These are phyloP conservation scores for Emydura subglobosa DNA, from an alignment of 2,113 vertebrate genomes.

Conservation along the genomic window DNA sequence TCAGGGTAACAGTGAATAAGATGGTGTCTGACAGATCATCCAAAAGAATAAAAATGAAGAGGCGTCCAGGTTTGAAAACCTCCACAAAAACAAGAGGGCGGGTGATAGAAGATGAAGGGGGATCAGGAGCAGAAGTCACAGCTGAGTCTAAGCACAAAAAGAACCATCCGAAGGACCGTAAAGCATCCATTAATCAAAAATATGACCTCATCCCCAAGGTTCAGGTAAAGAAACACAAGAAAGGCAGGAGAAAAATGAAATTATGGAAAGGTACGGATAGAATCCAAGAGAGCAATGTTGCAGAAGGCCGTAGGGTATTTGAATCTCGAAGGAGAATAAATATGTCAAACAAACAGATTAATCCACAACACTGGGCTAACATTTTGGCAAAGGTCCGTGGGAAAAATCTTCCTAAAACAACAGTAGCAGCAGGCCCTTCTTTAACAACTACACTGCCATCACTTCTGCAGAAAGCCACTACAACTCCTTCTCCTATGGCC, in stretches of 20 bases:
- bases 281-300: slow-evolving; percentile 62
- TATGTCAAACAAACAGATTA: slow-evolving; percentile 87
- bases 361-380: slow-evolving; percentile 90
- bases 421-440: slow-evolving; percentile 27
- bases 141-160: slow-evolving; percentile 38
- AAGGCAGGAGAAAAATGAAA: slow-evolving; percentile 75
- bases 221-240: slow-evolving; percentile 59
- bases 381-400: slow-evolving; percentile 91
- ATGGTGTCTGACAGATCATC: slow-evolving; percentile 71
- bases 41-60: slow-evolving; percentile 74
- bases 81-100: slow-evolving; percentile 71
- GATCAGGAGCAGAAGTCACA: slow-evolving; percentile 78
- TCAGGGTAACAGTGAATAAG: slow-evolving; percentile 79
- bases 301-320: slow-evolving; percentile 78
- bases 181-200: slow-evolving; percentile 50
- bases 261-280: slow-evolving; percentile 69
- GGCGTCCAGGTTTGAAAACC: slow-evolving; percentile 78
- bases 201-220: background rate
- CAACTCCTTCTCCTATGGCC: slow-evolving; percentile 8
- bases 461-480: background rate
- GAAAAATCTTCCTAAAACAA: slow-evolving; percentile 73
- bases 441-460: background rate
- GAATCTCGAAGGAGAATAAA: slow-evolving; percentile 83
- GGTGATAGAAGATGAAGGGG: slow-evolving; percentile 76
- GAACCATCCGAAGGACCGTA: slow-evolving; percentile 47